Base-by-base conservation (phyloP, 2,113 vertebrate genomes). In the Gasterosteus aculeatus region DNA sequence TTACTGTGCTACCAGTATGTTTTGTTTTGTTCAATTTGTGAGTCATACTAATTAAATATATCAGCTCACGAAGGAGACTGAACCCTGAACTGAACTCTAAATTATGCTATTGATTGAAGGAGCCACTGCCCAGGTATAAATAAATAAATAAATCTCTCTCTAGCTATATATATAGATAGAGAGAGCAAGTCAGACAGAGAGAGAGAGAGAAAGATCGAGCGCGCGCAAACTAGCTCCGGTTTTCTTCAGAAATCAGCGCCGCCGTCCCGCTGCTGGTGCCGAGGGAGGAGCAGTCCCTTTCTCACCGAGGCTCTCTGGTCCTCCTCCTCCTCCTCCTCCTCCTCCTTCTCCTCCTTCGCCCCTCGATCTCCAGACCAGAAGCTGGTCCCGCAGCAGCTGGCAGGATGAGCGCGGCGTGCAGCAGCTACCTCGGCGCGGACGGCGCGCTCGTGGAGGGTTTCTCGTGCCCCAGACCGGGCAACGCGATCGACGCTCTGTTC, bases 341-440 rank as follows among this genome's bases (percentile, higher is more conserved):
- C 19, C 0, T n/a, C 3, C 0, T 0, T 1, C 0, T 19, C n/a
- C 5, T 31, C 5, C 11, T 9, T 15, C 16, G 29, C 9, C 56
- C n/a, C 22, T 67, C 42, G 62, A 53, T 46, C 51, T 7, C 3
- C 38, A 38, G 61, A 59, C 26, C 51, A 74, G 1, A 29, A 7
- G 51, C 57, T 26, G 10, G 0, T n/a, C 18, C 15, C 7, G 15
- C 6, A 6, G 11, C 1, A 15, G 16, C 5, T 0, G 0, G 31
- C 89, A 90, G 72, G 69, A 97, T 97, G 96, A 96, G 94, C 79
- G 86, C 94, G 3, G 89, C 92, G 51, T 97, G 96, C 92, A 94
- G 93, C 77, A 92, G 95, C 58, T 98, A 96, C 93, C 87, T 93
- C 89, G 96, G 87, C 84, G 88, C 94, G 0, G 94, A 94, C 69